Conservation (phyloP, 2,888 invertebrate genomes). For the Palloptera scutellata region DNA sequence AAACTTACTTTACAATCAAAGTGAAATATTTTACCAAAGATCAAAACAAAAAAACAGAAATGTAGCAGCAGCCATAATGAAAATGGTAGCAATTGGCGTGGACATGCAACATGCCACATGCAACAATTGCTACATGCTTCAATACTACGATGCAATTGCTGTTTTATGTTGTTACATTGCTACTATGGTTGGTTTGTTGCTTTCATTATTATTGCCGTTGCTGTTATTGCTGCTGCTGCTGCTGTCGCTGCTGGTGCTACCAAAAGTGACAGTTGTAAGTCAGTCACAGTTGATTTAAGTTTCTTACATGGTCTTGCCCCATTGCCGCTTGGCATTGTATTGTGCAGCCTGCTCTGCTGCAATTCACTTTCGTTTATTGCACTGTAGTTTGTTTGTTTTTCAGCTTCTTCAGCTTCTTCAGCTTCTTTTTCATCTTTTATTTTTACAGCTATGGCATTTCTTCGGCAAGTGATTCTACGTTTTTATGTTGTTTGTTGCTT, state of each 20-base stretch:
- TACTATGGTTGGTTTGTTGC: no score
- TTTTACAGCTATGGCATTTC: no score
- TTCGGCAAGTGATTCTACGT: background rate
- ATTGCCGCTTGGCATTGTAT: constrained; percentile 2
- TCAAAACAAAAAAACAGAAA: background rate
- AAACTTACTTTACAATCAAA: background rate
- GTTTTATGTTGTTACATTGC: no score
- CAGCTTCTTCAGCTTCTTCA: background rate
- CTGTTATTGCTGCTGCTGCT: constrained; percentile 4
- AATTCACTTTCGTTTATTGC: constrained; percentile 25
- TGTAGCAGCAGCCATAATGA: constrained; percentile 4
- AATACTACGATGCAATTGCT: no score
- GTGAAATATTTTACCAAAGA: background rate
- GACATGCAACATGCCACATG: constrained; percentile 9
- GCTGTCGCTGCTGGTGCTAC: constrained; percentile 18
- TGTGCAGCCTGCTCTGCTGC: background rate
- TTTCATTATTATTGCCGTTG: background rate
- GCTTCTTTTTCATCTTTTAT: background rate
- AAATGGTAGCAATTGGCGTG: constrained; percentile 10
- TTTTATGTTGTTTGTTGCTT: background rate
- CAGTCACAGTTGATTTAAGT: constrained; percentile 41
- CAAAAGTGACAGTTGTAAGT: constrained; percentile 42
- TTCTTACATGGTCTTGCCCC: constrained; percentile 10
- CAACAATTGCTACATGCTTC: background rate
- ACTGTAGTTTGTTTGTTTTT: constrained; percentile 9